Evolutionary conservation across 2,797 vertebrate genomes (phyloP), one percentile per base, ranked within the genome.

Genomic region (Eulemur rubriventer): DNA sequence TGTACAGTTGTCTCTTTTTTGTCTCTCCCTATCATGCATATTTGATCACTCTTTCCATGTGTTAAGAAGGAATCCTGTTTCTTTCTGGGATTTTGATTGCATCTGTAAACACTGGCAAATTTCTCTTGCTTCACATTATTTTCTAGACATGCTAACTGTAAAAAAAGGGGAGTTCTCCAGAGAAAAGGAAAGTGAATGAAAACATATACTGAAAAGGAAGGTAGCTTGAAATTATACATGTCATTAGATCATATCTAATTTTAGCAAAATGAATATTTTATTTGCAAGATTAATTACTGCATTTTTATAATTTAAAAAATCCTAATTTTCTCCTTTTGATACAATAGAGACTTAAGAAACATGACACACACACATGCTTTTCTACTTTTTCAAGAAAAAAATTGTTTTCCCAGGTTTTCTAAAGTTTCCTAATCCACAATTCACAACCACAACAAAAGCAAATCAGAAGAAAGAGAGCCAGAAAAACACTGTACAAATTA

Each of bases 261-360:
- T 91, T 87, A 94, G 24, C 28, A 89, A 83, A 86, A 83, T 79
- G 43, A 91, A 83, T 84, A 81, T 38, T 94, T 96, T 33, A 91
- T 85, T 87, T 76, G 4, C 24, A 88, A 84, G 38, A 69, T 88
- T 38, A 92, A 59, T 61, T 83, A 75, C 6, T 83, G 4, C 0
- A 79, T 93, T 78, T 57, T 9, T n/a, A 67, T 46, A 41, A 65
- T 87, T 91, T 80, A 26, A 46, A 59, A 91, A 50, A 86, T 35
- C 12, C 7, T 18, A 24, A 59, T 10, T 93, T 76, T 43, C 43
- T 57, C 0, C 35, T 91, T 7, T 94, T 69, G 11, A 79, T 57
- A 35, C 7, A 22, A 61, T 48, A 84, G 70, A 80, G 7, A 75
- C 59, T 46, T 50, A 35, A 50, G 78, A 96, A 91, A 78, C 91